Evolutionary conservation across 2,113 vertebrate genomes (phyloP).

Genomic region (Lipotes vexillifer): DNA sequence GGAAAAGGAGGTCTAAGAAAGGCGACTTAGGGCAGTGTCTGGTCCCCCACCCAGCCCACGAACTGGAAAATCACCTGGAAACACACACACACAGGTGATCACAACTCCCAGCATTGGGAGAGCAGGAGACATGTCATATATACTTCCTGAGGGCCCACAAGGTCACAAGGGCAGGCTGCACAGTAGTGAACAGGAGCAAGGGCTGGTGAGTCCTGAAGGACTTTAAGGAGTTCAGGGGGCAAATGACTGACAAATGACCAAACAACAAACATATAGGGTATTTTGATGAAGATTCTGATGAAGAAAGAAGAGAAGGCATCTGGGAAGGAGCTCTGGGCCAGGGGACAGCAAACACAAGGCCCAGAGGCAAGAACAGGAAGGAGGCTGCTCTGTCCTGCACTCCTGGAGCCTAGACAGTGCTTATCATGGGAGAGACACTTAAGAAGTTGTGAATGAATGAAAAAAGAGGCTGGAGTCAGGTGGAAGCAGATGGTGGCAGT

Average conservation of each 20-base stretch:
- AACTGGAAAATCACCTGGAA: background rate
- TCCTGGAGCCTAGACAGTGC: background rate
- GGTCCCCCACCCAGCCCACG: background rate
- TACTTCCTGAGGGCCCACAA: background rate
- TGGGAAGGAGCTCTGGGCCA: background rate
- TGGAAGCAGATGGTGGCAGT: background rate
- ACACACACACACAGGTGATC: background rate
- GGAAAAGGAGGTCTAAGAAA: background rate
- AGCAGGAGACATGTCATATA: background rate
- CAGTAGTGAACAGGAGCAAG: background rate
- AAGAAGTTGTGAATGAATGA: background rate
- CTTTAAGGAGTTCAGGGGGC: background rate
- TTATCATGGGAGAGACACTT: background rate
- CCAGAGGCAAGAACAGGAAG: background rate
- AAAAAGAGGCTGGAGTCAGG: background rate
- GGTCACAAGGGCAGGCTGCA: background rate
- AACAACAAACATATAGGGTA: background rate
- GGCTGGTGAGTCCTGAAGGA: background rate
- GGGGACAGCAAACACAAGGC: background rate
- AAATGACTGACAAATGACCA: background rate
- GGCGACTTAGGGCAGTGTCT: background rate
- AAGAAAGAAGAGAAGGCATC: background rate
- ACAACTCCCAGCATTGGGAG: background rate
- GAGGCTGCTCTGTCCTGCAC: background rate
- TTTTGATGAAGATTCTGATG: background rate